Percentiles rank a stretch among this genome's conserved stretches.
Conservation (phyloP, 2,113 vertebrate genomes). For the Nycticebus coucang region DNA sequence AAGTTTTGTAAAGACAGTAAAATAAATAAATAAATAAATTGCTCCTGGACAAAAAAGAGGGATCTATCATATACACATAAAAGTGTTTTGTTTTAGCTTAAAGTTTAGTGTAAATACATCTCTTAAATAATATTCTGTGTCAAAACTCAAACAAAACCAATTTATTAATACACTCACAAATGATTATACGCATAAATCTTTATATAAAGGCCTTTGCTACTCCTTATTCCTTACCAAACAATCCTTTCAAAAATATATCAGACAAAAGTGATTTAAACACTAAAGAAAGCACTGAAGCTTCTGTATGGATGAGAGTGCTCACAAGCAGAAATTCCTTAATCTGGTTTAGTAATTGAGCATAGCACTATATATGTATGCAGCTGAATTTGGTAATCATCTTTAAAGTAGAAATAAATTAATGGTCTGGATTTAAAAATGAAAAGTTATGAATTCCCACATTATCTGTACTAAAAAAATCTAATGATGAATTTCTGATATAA, state of each 20-base stretch:
- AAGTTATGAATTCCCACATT: background rate
- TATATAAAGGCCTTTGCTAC: background rate
- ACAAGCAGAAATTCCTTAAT: background rate
- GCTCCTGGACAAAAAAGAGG: conserved; percentile 37
- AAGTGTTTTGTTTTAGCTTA: conserved; percentile 32
- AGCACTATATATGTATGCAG: background rate
- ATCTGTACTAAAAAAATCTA: background rate
- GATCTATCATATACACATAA: background rate
- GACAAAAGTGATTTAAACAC: background rate
- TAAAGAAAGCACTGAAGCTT: background rate
- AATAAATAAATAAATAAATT: background rate
- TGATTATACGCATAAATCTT: background rate
- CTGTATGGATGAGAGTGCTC: background rate
- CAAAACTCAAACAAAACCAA: background rate
- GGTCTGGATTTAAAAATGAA: background rate
- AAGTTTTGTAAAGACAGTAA: too few species aligned
- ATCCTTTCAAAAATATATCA: background rate
- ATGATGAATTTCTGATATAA: background rate
- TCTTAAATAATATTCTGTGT: conserved; percentile 3
- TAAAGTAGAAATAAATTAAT: background rate
- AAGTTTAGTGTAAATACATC: background rate
- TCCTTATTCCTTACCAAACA: background rate
- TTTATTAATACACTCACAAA: background rate
- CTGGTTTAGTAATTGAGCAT: background rate
- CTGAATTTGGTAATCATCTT: background rate